Conservation (phyloP, 2,888 invertebrate genomes). For the Drosophila eohydei region DNA sequence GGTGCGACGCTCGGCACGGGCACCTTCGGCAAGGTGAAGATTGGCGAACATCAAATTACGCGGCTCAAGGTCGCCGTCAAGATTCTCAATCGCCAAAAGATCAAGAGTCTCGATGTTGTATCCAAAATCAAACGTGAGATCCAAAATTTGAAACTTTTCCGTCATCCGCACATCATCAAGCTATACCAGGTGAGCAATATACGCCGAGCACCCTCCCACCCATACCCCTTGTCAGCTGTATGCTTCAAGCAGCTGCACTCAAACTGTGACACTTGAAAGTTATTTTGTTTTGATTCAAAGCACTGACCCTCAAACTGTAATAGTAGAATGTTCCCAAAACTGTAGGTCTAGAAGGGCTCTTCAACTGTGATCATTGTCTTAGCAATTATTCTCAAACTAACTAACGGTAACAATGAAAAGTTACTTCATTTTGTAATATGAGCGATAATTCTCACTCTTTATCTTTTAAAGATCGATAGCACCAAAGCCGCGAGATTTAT, state of each 20-base stretch:
- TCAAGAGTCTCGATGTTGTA: conserved; percentile 99
- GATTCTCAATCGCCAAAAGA: conserved; percentile 98
- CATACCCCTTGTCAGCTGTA: neutral
- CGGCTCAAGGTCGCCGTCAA: conserved; percentile 99
- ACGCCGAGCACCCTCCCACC: neutral
- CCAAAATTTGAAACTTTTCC: conserved; percentile 99
- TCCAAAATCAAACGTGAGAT: conserved; percentile 99
- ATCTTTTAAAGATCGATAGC: too few relatives aligned
- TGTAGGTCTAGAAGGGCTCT: neutral
- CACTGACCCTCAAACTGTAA: neutral
- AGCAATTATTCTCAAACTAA: neutral
- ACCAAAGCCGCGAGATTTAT: too few relatives aligned
- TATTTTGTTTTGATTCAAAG: neutral
- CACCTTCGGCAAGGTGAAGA: conserved; percentile 99
- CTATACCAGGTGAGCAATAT: conserved; percentile 89
- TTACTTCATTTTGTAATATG: too few relatives aligned
- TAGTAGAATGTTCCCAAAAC: neutral
- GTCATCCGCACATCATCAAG: conserved; percentile 99
- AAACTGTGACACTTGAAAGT: neutral
- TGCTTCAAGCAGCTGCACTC: neutral
- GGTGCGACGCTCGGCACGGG: conserved; percentile 96
- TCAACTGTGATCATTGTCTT: neutral
- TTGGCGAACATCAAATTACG: conserved; percentile 98
- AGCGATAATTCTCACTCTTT: too few relatives aligned
- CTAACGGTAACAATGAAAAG: too few relatives aligned